Conservation (phyloP, 2,113 vertebrate genomes). For the Girardinichthys multiradiatus region DNA sequence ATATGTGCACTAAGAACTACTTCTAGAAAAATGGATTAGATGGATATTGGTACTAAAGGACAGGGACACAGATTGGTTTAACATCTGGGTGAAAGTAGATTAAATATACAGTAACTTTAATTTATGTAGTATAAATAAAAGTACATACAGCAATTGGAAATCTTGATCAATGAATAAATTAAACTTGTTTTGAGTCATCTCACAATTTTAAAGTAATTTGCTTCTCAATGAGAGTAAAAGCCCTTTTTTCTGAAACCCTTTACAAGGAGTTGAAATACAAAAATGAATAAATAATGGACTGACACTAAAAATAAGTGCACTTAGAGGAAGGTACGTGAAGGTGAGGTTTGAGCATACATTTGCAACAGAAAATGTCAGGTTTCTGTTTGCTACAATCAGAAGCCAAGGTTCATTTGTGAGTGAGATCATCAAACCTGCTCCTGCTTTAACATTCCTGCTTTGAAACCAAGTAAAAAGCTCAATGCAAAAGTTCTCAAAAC, state of each 20-base stretch:
- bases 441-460: conserved; percentile 13
- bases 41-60: background rate
- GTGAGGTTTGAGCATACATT: background rate
- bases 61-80: background rate
- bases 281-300: conserved; percentile 1
- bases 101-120: background rate
- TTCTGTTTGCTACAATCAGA: conserved; percentile 7
- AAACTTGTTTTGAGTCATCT: too few species aligned
- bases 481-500: background rate
- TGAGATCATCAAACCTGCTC: conserved; percentile 10
- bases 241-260: background rate
- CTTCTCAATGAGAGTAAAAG: background rate
- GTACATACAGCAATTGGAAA: background rate
- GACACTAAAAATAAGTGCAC: conserved; percentile 7
- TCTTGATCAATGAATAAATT: too few species aligned
- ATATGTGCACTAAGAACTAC: background rate
- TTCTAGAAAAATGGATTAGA: background rate
- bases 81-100: background rate
- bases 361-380: conserved; percentile 2
- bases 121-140: too few species aligned
- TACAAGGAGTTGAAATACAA: conserved; percentile 6
- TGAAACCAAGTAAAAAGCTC: background rate
- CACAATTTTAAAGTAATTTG: too few species aligned
- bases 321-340: background rate
- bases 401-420: background rate